Evolutionary conservation across 2,888 invertebrate genomes (phyloP).

Genomic region (Argynnis bischoffii): DNA sequence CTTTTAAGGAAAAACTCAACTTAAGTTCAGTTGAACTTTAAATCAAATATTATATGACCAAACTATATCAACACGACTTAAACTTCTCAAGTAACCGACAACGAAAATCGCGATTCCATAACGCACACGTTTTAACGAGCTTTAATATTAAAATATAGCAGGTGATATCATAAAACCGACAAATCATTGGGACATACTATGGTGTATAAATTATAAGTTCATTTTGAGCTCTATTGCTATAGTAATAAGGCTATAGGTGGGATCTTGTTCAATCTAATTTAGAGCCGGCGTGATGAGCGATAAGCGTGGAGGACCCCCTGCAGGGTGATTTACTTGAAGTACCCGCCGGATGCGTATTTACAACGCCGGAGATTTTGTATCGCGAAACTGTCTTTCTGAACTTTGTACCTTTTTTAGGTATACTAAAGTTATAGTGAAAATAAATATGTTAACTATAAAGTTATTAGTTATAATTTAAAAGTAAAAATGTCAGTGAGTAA

Average conservation of each 20-base stretch:
- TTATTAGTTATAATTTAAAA: too few relatives aligned
- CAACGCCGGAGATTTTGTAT: conserved; percentile 33
- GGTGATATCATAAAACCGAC: conserved; percentile 56
- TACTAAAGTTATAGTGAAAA: background rate
- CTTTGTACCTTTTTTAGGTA: conserved; percentile 6
- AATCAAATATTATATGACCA: too few relatives aligned
- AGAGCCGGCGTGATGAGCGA: conserved; percentile 60
- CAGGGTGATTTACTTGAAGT: conserved; percentile 67
- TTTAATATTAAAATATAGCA: conserved; percentile 37
- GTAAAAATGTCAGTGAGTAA: too few relatives aligned
- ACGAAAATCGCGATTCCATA: conserved; percentile 34
- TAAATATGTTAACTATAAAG: too few relatives aligned
- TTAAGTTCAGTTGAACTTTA: too few relatives aligned
- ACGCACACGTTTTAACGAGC: conserved; percentile 34
- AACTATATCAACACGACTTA: background rate
- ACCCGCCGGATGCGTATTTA: conserved; percentile 42
- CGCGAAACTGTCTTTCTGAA: conserved; percentile 21
- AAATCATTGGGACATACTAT: conserved; percentile 53
- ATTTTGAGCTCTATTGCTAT: conserved; percentile 8
- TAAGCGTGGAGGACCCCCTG: conserved; percentile 57
- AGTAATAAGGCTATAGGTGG: conserved; percentile 7
- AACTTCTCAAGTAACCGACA: conserved; percentile 7
- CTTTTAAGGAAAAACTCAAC: too few relatives aligned
- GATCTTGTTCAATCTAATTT: conserved; percentile 64
- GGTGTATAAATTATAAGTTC: background rate